Evolutionary conservation across 1,140 invertebrate species (phyloP).

Genomic region (Ctenoplectra terminalis): DNA sequence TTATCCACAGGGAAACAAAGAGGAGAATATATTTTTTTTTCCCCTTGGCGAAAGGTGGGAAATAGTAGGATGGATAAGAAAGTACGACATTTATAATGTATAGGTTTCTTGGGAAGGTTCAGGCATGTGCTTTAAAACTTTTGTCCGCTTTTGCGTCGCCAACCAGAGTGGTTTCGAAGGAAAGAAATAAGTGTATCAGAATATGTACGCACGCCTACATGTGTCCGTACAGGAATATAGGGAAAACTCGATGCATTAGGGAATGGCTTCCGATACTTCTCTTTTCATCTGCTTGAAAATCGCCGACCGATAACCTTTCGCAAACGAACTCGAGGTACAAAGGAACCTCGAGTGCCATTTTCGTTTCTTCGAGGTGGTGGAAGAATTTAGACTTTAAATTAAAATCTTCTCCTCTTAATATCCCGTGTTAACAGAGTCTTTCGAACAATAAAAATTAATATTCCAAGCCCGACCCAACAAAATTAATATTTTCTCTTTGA

Average conservation of each 20-base stretch:
- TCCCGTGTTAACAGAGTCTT: too few species aligned
- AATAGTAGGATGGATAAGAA: slow-evolving; percentile 37
- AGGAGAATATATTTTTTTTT: slow-evolving; percentile 11
- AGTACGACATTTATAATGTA: slow-evolving; percentile 76
- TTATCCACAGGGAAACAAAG: too few species aligned
- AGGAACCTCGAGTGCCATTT: background rate
- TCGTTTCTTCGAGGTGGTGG: too few species aligned
- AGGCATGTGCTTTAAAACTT: slow-evolving; percentile 77
- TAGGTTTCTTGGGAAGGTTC: slow-evolving; percentile 75
- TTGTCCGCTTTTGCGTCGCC: slow-evolving; percentile 71
- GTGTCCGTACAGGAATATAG: slow-evolving; percentile 8
- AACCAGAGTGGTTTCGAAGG: slow-evolving; percentile 71
- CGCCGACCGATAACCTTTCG: slow-evolving; percentile 13
- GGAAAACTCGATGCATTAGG: slow-evolving; percentile 43
- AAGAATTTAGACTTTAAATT: too few species aligned
- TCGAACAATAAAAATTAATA: too few species aligned
- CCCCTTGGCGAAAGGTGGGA: slow-evolving; percentile 6
- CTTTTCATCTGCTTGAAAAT: background rate
- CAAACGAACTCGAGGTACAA: background rate
- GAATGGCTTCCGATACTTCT: slow-evolving; percentile 27
- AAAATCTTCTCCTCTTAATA: too few species aligned
- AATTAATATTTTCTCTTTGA: too few species aligned
- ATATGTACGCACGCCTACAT: slow-evolving; percentile 49
- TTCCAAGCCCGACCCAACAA: too few species aligned
- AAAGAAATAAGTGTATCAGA: slow-evolving; percentile 68